A percentile compares a stretch with the other conserved stretches of the same genome.
Evolutionary conservation across 1,140 invertebrate species (phyloP).

Genomic region (Drosophila ficusphila): DNA sequence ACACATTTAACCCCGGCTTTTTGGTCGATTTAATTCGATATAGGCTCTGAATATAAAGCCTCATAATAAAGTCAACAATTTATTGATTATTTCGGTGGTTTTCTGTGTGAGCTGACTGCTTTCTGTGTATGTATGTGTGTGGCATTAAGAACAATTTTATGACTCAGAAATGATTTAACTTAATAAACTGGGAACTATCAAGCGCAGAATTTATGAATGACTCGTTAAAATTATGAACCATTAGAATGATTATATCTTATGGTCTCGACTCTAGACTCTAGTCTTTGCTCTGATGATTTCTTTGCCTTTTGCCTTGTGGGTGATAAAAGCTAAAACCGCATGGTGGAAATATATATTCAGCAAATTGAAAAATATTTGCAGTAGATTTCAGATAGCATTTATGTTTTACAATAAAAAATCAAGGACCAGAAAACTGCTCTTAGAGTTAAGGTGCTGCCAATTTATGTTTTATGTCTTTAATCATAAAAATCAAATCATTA

Average conservation of each 20-base stretch:
- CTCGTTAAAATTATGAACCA: conserved; percentile 45
- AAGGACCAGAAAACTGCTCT: neutral
- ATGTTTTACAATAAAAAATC: conserved; percentile 13
- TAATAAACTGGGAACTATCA: conserved; percentile 50
- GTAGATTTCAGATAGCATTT: conserved; percentile 20
- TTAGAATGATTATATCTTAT: conserved; percentile 8
- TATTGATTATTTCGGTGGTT: conserved; percentile 53
- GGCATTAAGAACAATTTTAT: conserved; percentile 48
- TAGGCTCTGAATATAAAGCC: conserved; percentile 59
- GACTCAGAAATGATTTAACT: conserved; percentile 51
- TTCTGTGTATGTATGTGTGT: too few species aligned
- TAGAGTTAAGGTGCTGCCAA: neutral
- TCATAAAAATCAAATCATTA: conserved; percentile 13
- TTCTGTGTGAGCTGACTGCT: conserved; percentile 3
- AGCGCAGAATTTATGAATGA: conserved; percentile 48
- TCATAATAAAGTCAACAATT: conserved; percentile 63
- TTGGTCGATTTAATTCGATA: conserved; percentile 46
- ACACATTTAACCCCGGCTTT: conserved; percentile 16
- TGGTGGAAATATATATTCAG: conserved; percentile 13
- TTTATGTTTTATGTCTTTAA: conserved; percentile 6
- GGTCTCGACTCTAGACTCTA: neutral
- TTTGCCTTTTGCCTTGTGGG: conserved; percentile 1
- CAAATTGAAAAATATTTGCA: conserved; percentile 31
- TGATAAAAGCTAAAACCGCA: conserved; percentile 9
- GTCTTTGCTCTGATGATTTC: neutral